Evolutionary conservation across 1,140 invertebrate genomes (phyloP), one percentile per base, ranked within the genome.

Genomic region (Melitaea cinxia): DNA sequence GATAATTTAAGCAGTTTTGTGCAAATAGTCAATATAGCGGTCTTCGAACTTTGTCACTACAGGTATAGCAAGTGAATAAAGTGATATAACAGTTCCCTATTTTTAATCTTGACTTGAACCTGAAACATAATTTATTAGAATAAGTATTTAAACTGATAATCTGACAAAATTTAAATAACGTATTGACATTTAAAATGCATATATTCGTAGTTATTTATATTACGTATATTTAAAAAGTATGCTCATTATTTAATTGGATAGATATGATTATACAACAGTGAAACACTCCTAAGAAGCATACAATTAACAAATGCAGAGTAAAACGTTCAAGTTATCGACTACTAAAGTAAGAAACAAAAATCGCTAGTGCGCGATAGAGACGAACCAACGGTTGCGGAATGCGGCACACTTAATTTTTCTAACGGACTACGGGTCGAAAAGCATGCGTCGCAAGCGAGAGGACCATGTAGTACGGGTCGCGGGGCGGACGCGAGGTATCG

Each of bases 381-480:
- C 58, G 61, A 55, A 52, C 67, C 69, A 77, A 70, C 73, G 68
- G 74, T 82, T 73, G 77, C 80, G 85, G 87, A 89, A 88, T 88
- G 87, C 80, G 78, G 85, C 82, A 77, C 82, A 83, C 78, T 88
- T 82, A 85, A 87, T 89, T 89, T 87, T 89, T 87, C 81, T 89
- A 88, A 89, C 87, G 87, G 87, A 85, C 84, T 82, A 64, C 76
- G 81, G 78, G 78, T 89, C 83, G 82, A 88, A 87, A 85, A 84
- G 83, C 82, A 81, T 81, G 82, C 83, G 79, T 73, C 72, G 75
- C 75, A 69, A 70, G 65, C 72, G 72, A 70, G 78, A 81, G 80
- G 73, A 75, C 67, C 78, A 83, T 83, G 85, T 86, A 83, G 82
- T 84, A 83, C 75, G 77, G 71, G 69, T 68, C 33, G 64, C 60